A percentile compares a stretch with the other conserved stretches of the same genome.
Evolutionary conservation across 2,113 vertebrate genomes (phyloP).

Genomic region (Pithys albifrons): DNA sequence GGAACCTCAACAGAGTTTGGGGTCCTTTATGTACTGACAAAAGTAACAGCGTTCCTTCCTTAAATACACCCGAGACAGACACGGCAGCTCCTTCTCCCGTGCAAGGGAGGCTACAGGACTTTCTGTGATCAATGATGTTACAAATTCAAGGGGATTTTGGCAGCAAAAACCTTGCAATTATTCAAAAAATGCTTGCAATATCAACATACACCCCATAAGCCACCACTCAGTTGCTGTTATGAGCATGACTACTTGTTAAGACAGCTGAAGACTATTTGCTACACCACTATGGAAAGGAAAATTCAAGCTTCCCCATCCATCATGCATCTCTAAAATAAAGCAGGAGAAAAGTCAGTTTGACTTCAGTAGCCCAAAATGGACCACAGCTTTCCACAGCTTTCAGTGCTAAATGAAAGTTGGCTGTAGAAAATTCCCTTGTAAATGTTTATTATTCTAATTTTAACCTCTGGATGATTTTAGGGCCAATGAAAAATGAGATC

Average conservation of each 20-base stretch:
- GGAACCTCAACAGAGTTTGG: neutral
- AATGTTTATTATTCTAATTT: slow-evolving; percentile 21
- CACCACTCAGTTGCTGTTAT: neutral
- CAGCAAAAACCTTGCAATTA: neutral
- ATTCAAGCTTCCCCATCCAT: neutral
- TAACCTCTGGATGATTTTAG: neutral
- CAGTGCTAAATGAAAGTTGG: neutral
- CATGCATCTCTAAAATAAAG: neutral
- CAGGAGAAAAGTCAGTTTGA: neutral
- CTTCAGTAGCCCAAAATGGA: neutral
- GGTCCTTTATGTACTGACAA: neutral
- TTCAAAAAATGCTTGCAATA: neutral
- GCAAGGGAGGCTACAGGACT: neutral
- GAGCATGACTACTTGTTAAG: neutral
- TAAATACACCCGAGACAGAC: neutral
- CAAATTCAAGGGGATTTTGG: neutral
- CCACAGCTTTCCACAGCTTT: neutral
- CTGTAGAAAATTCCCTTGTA: neutral
- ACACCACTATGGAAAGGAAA: neutral
- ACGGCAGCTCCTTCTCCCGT: neutral
- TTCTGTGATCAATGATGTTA: neutral
- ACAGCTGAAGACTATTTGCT: neutral
- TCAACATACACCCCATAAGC: neutral
- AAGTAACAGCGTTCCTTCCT: neutral
- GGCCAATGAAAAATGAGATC: neutral